Conservation (phyloP, 2,888 invertebrate genomes). For the Ectobius pallidus region DNA sequence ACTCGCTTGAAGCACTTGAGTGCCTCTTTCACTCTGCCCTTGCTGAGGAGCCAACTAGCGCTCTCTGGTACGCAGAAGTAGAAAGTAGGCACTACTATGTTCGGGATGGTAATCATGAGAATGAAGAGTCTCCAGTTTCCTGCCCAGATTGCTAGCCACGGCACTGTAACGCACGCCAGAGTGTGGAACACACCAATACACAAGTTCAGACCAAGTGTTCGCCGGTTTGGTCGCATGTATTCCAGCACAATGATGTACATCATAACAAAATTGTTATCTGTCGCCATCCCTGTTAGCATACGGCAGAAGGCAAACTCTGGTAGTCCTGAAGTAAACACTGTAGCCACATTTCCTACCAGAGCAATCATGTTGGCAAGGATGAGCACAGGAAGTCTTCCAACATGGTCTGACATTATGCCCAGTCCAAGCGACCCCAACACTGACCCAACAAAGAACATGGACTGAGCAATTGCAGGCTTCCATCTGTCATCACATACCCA, state of each 20-base stretch:
- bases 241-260: conserved; percentile 69
- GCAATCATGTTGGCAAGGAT: conserved; percentile 61
- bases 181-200: conserved; percentile 66
- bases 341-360: conserved; percentile 60
- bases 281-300: conserved; percentile 64
- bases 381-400: conserved; percentile 63
- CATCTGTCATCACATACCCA: conserved; percentile 67
- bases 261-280: conserved; percentile 66
- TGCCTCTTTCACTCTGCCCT: conserved; percentile 59
- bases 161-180: conserved; percentile 59
- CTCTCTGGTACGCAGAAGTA: conserved; percentile 58
- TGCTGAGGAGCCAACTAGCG: conserved; percentile 64
- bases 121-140: conserved; percentile 61
- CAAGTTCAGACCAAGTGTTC: conserved; percentile 63
- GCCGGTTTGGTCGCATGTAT: conserved; percentile 61
- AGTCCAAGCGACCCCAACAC: conserved; percentile 62
- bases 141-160: conserved; percentile 58
- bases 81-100: conserved; percentile 37
- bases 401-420: conserved; percentile 62
- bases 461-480: conserved; percentile 64
- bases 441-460: conserved; percentile 66
- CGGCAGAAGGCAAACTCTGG: conserved; percentile 59
- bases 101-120: conserved; percentile 53
- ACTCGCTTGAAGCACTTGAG: conserved; percentile 59
- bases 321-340: conserved; percentile 56